These are phyloP conservation scores for Varanus komodoensis DNA, from an alignment of 2,113 vertebrate genomes.

Conservation along the genomic window DNA sequence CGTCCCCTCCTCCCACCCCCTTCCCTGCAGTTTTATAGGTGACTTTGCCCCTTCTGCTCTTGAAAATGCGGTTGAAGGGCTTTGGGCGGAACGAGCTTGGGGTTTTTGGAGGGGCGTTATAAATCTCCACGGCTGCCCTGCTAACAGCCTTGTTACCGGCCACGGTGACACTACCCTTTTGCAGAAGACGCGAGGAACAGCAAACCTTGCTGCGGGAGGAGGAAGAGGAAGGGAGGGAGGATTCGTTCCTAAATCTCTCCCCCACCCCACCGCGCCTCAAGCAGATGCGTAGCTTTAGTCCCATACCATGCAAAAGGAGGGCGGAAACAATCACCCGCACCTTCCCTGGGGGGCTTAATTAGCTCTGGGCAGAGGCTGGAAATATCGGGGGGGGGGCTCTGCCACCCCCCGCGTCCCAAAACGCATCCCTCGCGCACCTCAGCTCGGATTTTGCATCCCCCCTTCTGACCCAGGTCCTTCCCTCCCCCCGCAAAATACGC, in stretches of 20 bases:
- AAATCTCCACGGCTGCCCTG: background rate
- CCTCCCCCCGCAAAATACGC: background rate
- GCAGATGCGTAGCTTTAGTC: constrained; percentile 40
- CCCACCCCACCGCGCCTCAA: constrained; percentile 45
- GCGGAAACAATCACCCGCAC: background rate
- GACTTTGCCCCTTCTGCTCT: constrained; percentile 30
- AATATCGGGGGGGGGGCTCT: background rate
- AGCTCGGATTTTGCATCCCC: background rate
- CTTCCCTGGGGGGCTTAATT: background rate
- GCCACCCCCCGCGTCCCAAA: background rate
- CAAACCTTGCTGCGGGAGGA: background rate
- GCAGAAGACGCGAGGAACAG: background rate
- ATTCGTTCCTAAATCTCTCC: background rate
- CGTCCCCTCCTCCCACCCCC: background rate
- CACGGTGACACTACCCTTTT: background rate
- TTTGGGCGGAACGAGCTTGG: background rate
- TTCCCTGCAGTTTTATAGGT: constrained; percentile 46
- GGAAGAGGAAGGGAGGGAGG: too few relatives aligned
- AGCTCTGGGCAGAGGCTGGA: background rate
- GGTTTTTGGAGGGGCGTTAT: background rate
- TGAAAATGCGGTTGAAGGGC: background rate
- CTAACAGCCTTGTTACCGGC: background rate
- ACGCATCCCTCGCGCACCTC: background rate
- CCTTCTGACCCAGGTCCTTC: background rate
- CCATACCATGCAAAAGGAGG: background rate